Base-by-base conservation (phyloP, 2,888 invertebrate species). In the Microctonus brassicae region DNA sequence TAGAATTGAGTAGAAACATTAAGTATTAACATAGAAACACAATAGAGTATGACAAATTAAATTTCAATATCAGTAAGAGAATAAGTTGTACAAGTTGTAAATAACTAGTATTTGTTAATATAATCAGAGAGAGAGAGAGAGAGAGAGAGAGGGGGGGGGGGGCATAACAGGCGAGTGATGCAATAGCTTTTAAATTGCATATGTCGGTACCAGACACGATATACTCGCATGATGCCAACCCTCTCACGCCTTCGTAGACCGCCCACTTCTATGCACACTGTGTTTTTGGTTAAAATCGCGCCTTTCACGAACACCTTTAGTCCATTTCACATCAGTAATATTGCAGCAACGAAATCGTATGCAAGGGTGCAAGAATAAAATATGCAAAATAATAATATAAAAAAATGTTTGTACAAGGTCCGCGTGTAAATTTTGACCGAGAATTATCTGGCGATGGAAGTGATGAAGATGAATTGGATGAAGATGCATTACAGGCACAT, bases 381-480 rank as follows among this genome's bases (percentile, higher is more conserved):
- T 29, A 10, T 13, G 22, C 20, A 57, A 57, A n/a, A n/a, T n/a
- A 11, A 11, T 39, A 42, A 63, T 7, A 66, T 24, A 60, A 6
- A n/a, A 39, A 47, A 39, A 87, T 87, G 87, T 87, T 87, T 66
- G 87, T 87, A 22, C 85, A 86, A 72, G 86, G 81, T 6, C 84
- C 83, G 1, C 76, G 72, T 53, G 70, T 81, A 13, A 24, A 77
- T 68, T 78, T 75, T 33, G 79, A 84, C 1, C 80, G 57, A 6
- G 85, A 85, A 4, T 79, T 82, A 70, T 84, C 83, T 20, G 85
- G 83, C 0, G 84, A 86, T 6, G 79, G 58, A 10, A 83, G 82
- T 67, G 87, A 86, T 10, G 85, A 86, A 70, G 84, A 83, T 63
- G 80, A 80, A 7, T 75, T 82, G 9, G 77, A 77, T 69, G 87